A percentile compares a stretch with the other conserved stretches of the same genome.
Evolutionary conservation across 2,113 vertebrate genomes (phyloP).

Genomic region (Bombycilla garrulus): DNA sequence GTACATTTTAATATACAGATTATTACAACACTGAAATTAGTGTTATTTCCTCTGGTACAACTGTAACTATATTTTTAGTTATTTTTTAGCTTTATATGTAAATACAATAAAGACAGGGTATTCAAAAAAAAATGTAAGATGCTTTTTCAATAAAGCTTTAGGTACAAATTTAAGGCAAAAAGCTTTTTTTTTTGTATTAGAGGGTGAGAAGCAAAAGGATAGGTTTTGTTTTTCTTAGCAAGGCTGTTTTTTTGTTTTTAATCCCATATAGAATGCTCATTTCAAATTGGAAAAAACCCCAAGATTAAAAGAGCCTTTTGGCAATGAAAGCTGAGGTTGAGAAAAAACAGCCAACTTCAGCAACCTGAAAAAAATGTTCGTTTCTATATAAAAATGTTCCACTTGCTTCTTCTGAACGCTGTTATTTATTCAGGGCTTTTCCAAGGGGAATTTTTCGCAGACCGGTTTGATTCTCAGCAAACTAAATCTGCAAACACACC

Average conservation of each 20-base stretch:
- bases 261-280: rapidly evolving
- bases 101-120: background rate
- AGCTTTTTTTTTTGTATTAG: background rate
- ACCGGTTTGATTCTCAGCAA: background rate
- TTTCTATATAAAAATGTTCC: background rate
- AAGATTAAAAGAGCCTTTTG: background rate
- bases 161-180: background rate
- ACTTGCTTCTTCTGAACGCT: background rate
- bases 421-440: background rate
- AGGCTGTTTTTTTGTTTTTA: background rate
- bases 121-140: rapidly evolving
- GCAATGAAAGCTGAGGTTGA: background rate
- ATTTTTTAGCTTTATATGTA: background rate
- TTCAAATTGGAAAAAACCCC: background rate
- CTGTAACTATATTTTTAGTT: background rate
- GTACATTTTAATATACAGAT: background rate
- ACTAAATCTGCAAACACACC: background rate
- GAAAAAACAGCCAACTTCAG: background rate
- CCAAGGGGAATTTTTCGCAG: background rate
- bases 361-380: background rate
- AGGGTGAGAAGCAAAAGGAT: background rate
- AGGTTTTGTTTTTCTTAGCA: background rate
- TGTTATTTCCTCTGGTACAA: background rate
- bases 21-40: background rate
- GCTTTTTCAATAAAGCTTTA: background rate